phyloP scores from a whole-genome alignment of 2,797 vertebrate genomes.

The Sebastes minor region DNA sequence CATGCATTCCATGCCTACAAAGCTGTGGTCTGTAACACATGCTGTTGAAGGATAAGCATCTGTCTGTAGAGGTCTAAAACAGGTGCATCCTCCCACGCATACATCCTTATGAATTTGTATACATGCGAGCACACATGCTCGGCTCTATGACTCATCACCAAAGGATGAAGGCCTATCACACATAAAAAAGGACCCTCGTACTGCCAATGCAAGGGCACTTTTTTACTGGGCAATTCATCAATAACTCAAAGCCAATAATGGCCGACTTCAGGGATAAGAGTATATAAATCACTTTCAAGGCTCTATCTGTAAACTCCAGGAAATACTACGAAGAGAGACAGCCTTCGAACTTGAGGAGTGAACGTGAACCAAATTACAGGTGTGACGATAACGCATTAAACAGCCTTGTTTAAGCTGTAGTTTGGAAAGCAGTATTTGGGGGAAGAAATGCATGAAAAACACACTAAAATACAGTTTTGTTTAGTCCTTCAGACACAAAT shows the following conservation, averaged over 20 bases:
- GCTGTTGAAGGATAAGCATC: slow-evolving; percentile 10
- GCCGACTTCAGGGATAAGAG: slow-evolving; percentile 15
- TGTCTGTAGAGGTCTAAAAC: slow-evolving; percentile 18
- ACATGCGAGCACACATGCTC: background rate
- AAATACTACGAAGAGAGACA: slow-evolving; percentile 24
- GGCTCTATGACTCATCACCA: slow-evolving; percentile 19
- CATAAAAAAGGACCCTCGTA: slow-evolving; percentile 27
- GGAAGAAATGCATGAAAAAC: background rate
- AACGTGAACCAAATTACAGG: slow-evolving; percentile 42
- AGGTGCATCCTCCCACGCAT: background rate
- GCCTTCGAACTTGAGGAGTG: slow-evolving; percentile 36
- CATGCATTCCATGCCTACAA: background rate
- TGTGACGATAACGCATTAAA: background rate
- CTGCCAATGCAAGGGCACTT: slow-evolving; percentile 47
- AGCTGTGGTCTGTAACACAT: background rate
- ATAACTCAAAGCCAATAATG: slow-evolving; percentile 66
- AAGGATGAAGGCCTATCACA: slow-evolving; percentile 31
- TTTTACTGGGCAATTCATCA: slow-evolving; percentile 54
- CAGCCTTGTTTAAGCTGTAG: background rate
- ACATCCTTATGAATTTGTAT: background rate
- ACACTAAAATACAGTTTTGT: no score
- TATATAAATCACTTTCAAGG: slow-evolving; percentile 59
- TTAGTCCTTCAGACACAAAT: background rate
- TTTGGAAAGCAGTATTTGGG: background rate
- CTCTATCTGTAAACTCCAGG: slow-evolving; percentile 29